Evolutionary conservation across 2,888 invertebrate genomes (phyloP).

Genomic region (Drosophila hawaiiensis): DNA sequence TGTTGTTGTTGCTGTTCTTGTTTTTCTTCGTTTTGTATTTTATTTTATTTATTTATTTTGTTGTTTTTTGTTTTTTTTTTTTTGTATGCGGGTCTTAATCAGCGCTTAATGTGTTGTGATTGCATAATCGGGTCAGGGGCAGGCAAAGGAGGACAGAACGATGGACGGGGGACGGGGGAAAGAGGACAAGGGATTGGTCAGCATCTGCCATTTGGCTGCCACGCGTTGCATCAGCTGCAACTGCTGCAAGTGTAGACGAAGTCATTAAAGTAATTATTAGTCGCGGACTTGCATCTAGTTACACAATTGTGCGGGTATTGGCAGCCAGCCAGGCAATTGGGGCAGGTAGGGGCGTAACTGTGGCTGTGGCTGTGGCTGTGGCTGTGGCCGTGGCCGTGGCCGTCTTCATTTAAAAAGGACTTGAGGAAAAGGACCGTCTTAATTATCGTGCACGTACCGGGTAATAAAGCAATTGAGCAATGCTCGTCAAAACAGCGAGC

Average conservation of each 20-base stretch:
- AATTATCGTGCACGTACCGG: slow-evolving; percentile 23
- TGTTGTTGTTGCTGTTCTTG: background rate
- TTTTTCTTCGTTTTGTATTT: slow-evolving; percentile 12
- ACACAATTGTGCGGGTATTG: background rate
- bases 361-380: background rate
- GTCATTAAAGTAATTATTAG: slow-evolving; percentile 14
- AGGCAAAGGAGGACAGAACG: background rate
- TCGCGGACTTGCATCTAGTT: slow-evolving; percentile 2
- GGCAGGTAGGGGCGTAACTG: slow-evolving; percentile 1
- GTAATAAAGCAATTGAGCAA: slow-evolving; percentile 36
- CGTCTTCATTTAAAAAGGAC: background rate
- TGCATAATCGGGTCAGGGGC: slow-evolving; percentile 52
- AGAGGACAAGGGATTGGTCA: background rate
- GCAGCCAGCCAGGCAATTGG: background rate
- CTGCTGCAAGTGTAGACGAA: slow-evolving; percentile 11
- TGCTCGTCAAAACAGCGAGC: slow-evolving; percentile 5
- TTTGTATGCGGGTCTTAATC: slow-evolving; percentile 61
- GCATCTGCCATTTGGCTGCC: slow-evolving; percentile 10
- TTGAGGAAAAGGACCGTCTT: background rate
- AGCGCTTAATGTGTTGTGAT: slow-evolving; percentile 72
- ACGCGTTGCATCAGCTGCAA: slow-evolving; percentile 27
- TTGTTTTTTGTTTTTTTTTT: background rate
- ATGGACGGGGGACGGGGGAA: background rate
- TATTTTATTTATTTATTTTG: background rate
- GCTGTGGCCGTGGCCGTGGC: background rate